A percentile compares a stretch with the other conserved stretches of the same genome.
phyloP scores from a whole-genome alignment of 2,888 invertebrate species.

The Phaedon cochleariae region DNA sequence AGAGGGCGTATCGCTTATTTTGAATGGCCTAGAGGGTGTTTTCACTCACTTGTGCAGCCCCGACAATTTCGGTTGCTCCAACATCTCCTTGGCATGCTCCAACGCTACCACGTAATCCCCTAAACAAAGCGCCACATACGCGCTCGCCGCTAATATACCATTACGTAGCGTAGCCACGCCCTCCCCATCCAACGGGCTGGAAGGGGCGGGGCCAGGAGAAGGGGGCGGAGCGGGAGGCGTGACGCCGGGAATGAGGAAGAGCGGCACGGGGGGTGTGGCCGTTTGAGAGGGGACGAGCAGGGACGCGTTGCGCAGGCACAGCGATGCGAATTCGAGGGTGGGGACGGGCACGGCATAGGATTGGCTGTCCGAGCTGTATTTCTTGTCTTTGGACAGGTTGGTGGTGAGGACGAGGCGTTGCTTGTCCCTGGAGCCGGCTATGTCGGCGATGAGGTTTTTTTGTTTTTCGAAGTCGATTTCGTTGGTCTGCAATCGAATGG shows the following conservation, averaged over 20 bases:
- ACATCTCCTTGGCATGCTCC: constrained; percentile 77
- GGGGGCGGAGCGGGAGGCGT: constrained; percentile 58
- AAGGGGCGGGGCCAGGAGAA: constrained; percentile 66
- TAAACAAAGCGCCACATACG: constrained; percentile 85
- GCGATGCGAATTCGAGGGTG: constrained; percentile 87
- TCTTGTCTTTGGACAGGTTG: constrained; percentile 65
- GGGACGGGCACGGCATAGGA: constrained; percentile 88
- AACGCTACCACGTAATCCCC: constrained; percentile 85
- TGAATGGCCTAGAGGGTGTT: neutral
- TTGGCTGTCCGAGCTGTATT: constrained; percentile 70
- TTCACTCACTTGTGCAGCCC: constrained; percentile 72
- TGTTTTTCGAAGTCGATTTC: constrained; percentile 70
- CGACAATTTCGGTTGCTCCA: constrained; percentile 76
- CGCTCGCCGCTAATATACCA: constrained; percentile 78
- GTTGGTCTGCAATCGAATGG: constrained; percentile 64
- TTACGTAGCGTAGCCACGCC: constrained; percentile 70
- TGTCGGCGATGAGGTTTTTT: constrained; percentile 68
- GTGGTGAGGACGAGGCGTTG: constrained; percentile 71
- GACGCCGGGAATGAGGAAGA: constrained; percentile 58
- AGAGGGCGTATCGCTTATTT: neutral
- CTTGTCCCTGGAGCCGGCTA: constrained; percentile 68
- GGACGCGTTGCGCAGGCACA: constrained; percentile 88
- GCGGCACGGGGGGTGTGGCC: constrained; percentile 58
- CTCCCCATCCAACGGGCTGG: constrained; percentile 69
- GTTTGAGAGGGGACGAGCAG: constrained; percentile 71